Evolutionary conservation across 2,888 invertebrate species (phyloP), one percentile per base, ranked within the genome.

Genomic region (Rotaria sp.): DNA sequence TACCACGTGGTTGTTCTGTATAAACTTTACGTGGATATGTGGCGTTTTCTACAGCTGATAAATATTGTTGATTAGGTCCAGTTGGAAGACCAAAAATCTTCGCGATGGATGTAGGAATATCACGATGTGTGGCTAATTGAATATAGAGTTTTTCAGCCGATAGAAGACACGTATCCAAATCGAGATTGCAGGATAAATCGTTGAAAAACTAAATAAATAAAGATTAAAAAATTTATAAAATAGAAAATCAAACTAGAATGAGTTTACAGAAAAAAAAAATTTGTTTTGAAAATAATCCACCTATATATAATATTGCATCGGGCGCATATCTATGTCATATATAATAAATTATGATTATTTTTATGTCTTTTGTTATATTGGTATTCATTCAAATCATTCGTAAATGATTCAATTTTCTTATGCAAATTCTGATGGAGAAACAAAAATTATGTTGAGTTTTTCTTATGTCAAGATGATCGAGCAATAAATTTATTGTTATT

Each of bases 1-100:
- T 75, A n/a, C 75, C 75, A 75, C 75, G 75, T 38, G 75, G 75
- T 11, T 75, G 75, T 75, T 75, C 41, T 21, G 38, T 75, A 10
- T 41, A 75, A 24, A 75, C 7, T n/a, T 75, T 75, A 8, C 41
- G 75, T n/a, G 38, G 38, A n/a, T 38, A 41, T 1, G 8, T 26
- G 8, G 13, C 26, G 26, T 24, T 41, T 13, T 24, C 18, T 26
- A 30, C 26, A n/a, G 24, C 13, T 41, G 41, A 24, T 41, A 41
- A 2, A 2, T 26, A 2, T 26, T 24, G 24, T 41, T 26, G 75
- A 21, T 24, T 41, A 26, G 75, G 38, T 26, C 26, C 24, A 41
- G 45, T 41, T 41, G 45, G 45, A 41, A 75, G 26, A 11, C 41
- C 75, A 10, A 75, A 13, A 45, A 75, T 21, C 2, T 38, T 75